These are phyloP conservation scores for Phyllopteryx taeniolatus DNA, from an alignment of 2,113 vertebrate genomes.

Conservation along the genomic window DNA sequence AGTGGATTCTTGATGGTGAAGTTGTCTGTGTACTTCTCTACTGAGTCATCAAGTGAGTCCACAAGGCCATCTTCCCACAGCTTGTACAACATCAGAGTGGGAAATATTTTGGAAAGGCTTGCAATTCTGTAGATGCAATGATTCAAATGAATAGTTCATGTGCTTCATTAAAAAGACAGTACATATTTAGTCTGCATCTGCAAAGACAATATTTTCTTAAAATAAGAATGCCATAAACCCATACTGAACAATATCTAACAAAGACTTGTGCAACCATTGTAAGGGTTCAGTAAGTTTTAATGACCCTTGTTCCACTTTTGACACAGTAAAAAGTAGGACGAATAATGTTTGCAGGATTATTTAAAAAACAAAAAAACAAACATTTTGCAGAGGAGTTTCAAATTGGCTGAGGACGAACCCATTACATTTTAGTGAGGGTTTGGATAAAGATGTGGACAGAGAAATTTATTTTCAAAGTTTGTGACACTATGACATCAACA, in stretches of 20 bases:
- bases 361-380: not conserved
- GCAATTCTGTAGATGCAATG: slow-evolving; percentile 74
- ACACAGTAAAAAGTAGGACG: no score
- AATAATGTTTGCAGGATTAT: not conserved
- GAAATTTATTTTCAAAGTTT: no score
- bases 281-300: no score
- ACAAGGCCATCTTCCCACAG: slow-evolving; percentile 87
- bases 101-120: slow-evolving; percentile 90
- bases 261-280: no score
- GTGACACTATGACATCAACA: no score
- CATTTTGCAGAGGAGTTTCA: not conserved
- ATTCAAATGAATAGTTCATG: slow-evolving; percentile 4
- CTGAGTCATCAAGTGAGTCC: slow-evolving; percentile 82
- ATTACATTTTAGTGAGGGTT: no score
- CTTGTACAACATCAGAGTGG: slow-evolving; percentile 87
- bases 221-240: not conserved
- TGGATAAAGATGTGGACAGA: no score
- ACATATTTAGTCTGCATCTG: not conserved
- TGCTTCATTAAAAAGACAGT: not conserved
- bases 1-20: slow-evolving; percentile 87
- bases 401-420: no score
- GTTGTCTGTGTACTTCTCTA: slow-evolving; percentile 78
- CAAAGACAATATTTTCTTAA: not conserved
- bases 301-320: no score
- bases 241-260: no score